Base-by-base conservation (phyloP, 2,888 invertebrate species). In the Sthenelais limicola region DNA sequence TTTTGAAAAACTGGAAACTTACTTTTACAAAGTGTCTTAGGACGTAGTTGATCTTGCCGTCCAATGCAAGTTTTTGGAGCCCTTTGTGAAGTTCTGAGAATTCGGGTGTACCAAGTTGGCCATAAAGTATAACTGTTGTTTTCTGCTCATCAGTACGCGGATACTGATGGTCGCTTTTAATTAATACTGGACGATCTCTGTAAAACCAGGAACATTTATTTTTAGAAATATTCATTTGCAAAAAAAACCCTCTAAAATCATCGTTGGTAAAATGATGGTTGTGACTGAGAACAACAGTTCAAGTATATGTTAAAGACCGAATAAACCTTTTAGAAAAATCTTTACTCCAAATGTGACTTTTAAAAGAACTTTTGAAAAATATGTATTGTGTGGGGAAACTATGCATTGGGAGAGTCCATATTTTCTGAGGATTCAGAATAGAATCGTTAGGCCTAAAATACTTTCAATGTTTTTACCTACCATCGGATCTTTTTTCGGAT, bases 11-110 rank as follows among this genome's bases (percentile, higher is more conserved):
- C n/a, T n/a, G n/a, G n/a, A n/a, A n/a, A n/a, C n/a, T 73, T 86
- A 94, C 94, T 90, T 92, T 92, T 0, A 95, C 89, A 89, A 92
- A 95, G 90, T 98, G 97, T 49, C 99, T 90, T 51, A 96, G 89
- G 72, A 97, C 91, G 89, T 98, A 98, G 85, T 93, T 93, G 9
- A 97, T 91, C 76, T 90, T 90, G 54, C 93, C 93, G 28, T 89
- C 89, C 74, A 92, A 90, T 2, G 94, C 93, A 85, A 92, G 89
- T 49, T 89, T 87, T 79, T 92, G 91, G 30, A 98, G 89, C 77
- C 92, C 89, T 62, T 90, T 88, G 87, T 99, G 97, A 85, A 94
- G 94, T 30, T 89, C 85, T 3, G 90, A 88, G 86, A 97, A 96
- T 43, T 91, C 91, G 24, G 88, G 86, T 18, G 93, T 92, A 3